These are phyloP conservation scores for Paelopatides confundens DNA, from an alignment of 53 echinoderm and acorn worm genomes.

Conservation along the genomic window DNA sequence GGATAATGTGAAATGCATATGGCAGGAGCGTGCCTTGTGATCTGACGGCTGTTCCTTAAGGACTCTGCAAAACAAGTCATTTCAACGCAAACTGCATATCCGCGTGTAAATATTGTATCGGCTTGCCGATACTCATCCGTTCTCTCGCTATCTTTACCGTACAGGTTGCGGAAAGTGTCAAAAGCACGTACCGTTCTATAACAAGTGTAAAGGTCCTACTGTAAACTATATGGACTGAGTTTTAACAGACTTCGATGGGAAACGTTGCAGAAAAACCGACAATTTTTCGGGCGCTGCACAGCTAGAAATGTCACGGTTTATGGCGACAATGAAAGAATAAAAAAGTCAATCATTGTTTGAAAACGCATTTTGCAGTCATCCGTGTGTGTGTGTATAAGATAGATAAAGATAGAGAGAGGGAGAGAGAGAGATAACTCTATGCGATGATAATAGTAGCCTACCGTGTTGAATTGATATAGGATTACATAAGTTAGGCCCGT, in stretches of 20 bases:
- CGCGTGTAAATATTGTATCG: conserved; percentile 16
- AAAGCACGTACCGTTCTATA: conserved; percentile 15
- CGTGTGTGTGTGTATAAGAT: no score
- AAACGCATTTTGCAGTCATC: neutral
- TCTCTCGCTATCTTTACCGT: neutral
- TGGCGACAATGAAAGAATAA: neutral
- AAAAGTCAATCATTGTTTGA: conserved; percentile 14
- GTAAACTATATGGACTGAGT: conserved; percentile 13
- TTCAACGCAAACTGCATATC: conserved; percentile 2
- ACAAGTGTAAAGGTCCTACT: conserved; percentile 14
- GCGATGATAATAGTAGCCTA: no score
- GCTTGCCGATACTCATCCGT: no score
- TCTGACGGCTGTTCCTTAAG: neutral
- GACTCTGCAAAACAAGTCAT: neutral
- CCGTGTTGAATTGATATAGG: no score
- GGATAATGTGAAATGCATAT: conserved; percentile 4
- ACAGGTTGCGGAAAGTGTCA: neutral
- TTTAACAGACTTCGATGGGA: conserved; percentile 30
- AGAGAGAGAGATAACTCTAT: no score
- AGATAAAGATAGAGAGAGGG: no score
- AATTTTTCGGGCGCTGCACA: conserved; percentile 41
- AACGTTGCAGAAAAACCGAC: conserved; percentile 42
- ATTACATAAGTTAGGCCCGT: no score
- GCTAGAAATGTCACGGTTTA: conserved; percentile 33
- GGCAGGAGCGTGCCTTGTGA: conserved; percentile 19